phyloP scores from a whole-genome alignment of 2,888 invertebrate genomes.

The Minunthozetes semirufus region DNA sequence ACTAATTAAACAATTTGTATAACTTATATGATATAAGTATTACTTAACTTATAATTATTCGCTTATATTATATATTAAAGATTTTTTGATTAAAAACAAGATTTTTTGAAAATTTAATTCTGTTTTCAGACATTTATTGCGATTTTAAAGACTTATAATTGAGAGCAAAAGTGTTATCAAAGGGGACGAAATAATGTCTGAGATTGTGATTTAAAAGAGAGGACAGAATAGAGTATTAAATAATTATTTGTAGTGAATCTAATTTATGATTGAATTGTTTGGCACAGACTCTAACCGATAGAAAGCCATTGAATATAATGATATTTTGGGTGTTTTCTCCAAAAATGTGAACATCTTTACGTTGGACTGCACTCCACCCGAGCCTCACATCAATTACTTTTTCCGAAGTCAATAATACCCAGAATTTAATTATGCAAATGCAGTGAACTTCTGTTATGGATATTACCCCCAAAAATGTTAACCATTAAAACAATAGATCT shows the following conservation, averaged over 20 bases:
- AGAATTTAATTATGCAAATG: slow-evolving; percentile 27
- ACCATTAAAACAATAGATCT: not conserved
- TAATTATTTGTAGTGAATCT: slow-evolving; percentile 14
- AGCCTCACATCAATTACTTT: slow-evolving; percentile 12
- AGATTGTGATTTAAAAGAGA: no score
- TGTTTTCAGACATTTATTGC: no score
- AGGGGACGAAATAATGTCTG: no score
- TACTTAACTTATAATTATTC: slow-evolving; percentile 19
- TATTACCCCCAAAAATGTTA: not conserved
- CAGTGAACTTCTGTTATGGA: slow-evolving; percentile 26
- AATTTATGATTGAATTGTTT: slow-evolving; percentile 10
- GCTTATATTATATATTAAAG: slow-evolving; percentile 4
- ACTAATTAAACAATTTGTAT: slow-evolving; percentile 4
- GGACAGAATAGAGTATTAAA: not conserved
- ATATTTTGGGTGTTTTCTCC: slow-evolving; percentile 29
- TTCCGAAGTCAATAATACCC: not conserved
- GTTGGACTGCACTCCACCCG: not conserved
- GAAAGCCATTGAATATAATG: not conserved
- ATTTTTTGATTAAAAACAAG: not conserved
- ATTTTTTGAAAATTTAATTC: no score
- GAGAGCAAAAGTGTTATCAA: no score
- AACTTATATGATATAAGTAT: slow-evolving; percentile 12
- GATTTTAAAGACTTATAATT: no score
- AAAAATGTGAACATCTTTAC: not conserved
- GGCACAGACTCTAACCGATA: not conserved